Evolutionary conservation across 2,888 invertebrate genomes (phyloP).

Genomic region (Campaea margaritaria): DNA sequence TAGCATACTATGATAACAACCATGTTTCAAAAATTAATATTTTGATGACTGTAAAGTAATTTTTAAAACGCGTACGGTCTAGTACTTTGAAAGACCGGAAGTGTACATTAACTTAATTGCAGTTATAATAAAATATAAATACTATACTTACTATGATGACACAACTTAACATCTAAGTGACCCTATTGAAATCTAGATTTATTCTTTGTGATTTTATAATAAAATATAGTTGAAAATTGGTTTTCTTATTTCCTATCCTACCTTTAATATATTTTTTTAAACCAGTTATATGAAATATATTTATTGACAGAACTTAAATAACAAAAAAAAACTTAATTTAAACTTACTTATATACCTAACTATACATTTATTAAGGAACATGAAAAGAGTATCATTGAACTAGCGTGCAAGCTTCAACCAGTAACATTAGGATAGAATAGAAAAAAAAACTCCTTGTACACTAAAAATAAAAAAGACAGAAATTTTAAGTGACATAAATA

Average conservation of each 20-base stretch:
- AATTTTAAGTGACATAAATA: too few species aligned
- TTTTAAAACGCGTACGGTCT: conserved; percentile 59
- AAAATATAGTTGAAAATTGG: conserved; percentile 85
- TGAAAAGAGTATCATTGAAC: too few species aligned
- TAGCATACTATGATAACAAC: conserved; percentile 52
- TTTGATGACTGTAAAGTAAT: conserved; percentile 72
- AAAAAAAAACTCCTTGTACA: too few species aligned
- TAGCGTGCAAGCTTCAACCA: too few species aligned
- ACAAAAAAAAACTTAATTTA: too few species aligned
- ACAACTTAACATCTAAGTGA: conserved; percentile 80
- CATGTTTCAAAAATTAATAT: conserved; percentile 70
- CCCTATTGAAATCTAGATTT: conserved; percentile 88
- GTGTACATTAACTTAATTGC: conserved; percentile 62
- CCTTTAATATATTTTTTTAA: too few species aligned
- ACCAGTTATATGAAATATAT: too few species aligned
- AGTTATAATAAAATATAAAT: conserved; percentile 74
- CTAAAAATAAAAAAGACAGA: too few species aligned
- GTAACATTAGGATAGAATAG: too few species aligned
- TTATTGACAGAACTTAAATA: too few species aligned
- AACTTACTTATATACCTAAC: too few species aligned
- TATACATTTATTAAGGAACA: too few species aligned
- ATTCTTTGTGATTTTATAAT: conserved; percentile 90
- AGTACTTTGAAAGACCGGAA: conserved; percentile 44
- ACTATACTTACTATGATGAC: conserved; percentile 53
- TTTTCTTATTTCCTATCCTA: conserved; percentile 43